A percentile compares a stretch with the other conserved stretches of the same genome.
Evolutionary conservation across 2,113 vertebrate genomes (phyloP).

Genomic region (Camelus bactrianus): DNA sequence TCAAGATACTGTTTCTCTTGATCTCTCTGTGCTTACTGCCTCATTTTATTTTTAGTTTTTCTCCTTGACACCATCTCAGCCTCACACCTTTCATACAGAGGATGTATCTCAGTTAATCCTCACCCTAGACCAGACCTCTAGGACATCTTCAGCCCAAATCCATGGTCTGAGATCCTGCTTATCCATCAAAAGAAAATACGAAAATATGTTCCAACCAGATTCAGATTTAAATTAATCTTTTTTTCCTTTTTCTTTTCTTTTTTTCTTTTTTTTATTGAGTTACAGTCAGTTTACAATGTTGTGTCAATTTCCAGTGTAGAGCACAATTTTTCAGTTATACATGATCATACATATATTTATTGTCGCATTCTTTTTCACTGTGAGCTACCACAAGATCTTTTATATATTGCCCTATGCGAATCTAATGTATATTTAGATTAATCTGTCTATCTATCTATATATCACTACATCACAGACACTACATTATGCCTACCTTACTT

Average conservation of each 20-base stretch:
- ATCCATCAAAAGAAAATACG: neutral
- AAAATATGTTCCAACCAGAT: neutral
- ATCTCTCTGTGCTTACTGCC: neutral
- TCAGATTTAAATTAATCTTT: neutral
- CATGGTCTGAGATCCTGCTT: neutral
- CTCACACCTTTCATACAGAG: neutral
- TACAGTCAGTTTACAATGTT: too few relatives aligned
- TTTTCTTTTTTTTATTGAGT: too few relatives aligned
- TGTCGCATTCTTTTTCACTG: too few relatives aligned
- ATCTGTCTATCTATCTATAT: neutral
- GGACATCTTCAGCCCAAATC: neutral
- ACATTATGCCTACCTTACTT: neutral
- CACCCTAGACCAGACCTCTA: neutral
- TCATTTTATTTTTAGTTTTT: constrained; percentile 10
- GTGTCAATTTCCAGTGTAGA: too few relatives aligned
- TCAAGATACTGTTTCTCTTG: neutral
- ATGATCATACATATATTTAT: too few relatives aligned
- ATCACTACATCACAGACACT: neutral
- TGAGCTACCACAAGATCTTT: too few relatives aligned
- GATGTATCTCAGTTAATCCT: neutral
- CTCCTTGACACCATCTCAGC: neutral
- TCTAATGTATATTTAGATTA: neutral
- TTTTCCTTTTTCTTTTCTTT: too few relatives aligned
- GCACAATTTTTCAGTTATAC: too few relatives aligned
- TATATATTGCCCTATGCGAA: too few relatives aligned